Percentiles rank a stretch among this genome's conserved stretches.
These are phyloP conservation scores for Andrena haemorrhoa DNA, from an alignment of 2,888 invertebrate species.

Conservation along the genomic window DNA sequence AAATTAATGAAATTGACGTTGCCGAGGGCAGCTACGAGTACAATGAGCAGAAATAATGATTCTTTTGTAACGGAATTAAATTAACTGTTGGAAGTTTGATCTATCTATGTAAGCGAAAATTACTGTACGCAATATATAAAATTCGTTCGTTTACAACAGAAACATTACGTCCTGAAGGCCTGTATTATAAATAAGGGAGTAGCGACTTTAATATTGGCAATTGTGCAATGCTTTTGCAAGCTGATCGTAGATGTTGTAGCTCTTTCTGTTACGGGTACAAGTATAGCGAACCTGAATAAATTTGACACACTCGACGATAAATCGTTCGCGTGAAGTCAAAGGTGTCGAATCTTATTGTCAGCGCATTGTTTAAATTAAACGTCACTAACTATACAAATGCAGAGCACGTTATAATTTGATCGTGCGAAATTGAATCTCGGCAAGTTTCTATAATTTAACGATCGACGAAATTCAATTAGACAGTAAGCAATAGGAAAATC, in stretches of 20 bases:
- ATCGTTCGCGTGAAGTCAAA: slow-evolving; percentile 8
- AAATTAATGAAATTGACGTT: slow-evolving; percentile 54
- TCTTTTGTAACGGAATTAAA: slow-evolving; percentile 30
- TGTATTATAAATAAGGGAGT: slow-evolving; percentile 71
- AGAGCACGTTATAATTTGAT: slow-evolving; percentile 10
- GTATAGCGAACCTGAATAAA: slow-evolving; percentile 26
- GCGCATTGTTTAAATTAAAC: slow-evolving; percentile 14
- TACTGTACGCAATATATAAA: slow-evolving; percentile 15
- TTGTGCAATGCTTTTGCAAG: slow-evolving; percentile 46
- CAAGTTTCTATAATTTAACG: slow-evolving; percentile 29
- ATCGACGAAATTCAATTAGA: slow-evolving; percentile 3
- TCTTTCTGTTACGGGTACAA: slow-evolving; percentile 47
- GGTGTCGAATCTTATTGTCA: slow-evolving; percentile 3
- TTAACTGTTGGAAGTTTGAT: slow-evolving; percentile 33
- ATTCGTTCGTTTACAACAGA: slow-evolving; percentile 53
- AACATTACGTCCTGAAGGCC: slow-evolving; percentile 65
- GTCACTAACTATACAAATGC: neutral
- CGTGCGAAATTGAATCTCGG: slow-evolving; percentile 12
- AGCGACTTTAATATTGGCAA: slow-evolving; percentile 51
- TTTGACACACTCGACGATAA: slow-evolving; percentile 30
- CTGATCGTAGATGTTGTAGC: slow-evolving; percentile 48
- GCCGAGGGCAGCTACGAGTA: slow-evolving; percentile 73
- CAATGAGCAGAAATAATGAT: slow-evolving; percentile 71
- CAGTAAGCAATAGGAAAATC: slow-evolving; percentile 19
- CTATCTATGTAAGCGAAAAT: slow-evolving; percentile 19